Evolutionary conservation across 1,140 invertebrate genomes (phyloP).

Genomic region (Alviniconcha marisindica): DNA sequence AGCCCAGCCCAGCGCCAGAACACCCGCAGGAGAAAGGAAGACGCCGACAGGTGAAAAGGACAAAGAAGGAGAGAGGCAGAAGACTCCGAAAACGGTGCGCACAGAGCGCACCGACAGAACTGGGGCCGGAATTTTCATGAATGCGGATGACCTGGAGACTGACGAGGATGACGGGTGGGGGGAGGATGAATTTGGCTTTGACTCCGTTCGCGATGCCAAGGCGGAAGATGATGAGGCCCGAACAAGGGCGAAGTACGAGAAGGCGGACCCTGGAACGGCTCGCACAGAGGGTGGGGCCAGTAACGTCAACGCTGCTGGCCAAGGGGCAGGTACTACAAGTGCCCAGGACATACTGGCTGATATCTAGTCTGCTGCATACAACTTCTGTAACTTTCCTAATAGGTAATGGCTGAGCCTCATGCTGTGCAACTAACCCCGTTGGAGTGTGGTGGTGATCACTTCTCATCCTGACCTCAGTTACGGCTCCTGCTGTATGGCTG

Average conservation of each 20-base stretch:
- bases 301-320: not conserved
- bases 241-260: constrained; percentile 3
- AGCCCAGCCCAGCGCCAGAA: not conserved
- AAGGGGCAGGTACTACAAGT: not conserved
- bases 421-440: not conserved
- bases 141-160: constrained; percentile 1
- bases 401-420: not conserved
- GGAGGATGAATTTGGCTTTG: not conserved
- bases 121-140: not conserved
- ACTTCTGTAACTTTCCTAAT: not conserved
- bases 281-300: constrained; percentile 1
- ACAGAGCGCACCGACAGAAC: constrained; percentile 13
- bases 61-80: not conserved
- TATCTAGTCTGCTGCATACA: not conserved
- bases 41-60: not conserved
- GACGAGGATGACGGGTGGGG: constrained; percentile 8
- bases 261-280: not conserved
- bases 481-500: no score
- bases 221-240: not conserved
- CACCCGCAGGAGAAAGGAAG: not conserved
- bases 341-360: constrained; percentile 18
- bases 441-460: not conserved
- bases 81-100: constrained; percentile 6
- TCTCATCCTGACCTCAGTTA: no score
- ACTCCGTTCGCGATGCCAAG: not conserved